These are phyloP conservation scores for Sinocyclocheilus rhinocerous DNA, from an alignment of 2,113 vertebrate species.

Conservation along the genomic window DNA sequence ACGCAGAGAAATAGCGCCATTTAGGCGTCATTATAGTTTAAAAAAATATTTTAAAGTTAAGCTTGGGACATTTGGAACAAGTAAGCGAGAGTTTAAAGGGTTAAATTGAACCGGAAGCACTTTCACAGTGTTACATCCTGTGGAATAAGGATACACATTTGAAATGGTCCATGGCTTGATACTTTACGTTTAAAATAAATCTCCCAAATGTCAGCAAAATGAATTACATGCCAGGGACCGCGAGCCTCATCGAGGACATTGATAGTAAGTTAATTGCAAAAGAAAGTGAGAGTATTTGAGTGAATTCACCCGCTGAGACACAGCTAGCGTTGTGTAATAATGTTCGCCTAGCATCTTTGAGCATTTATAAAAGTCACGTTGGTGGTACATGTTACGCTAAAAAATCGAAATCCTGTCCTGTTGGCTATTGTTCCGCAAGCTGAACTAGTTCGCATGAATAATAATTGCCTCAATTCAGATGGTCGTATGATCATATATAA, in stretches of 20 bases:
- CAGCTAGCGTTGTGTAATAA: background rate
- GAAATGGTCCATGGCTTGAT: slow-evolving; percentile 73
- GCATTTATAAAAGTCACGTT: background rate
- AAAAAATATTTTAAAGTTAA: background rate
- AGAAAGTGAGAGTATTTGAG: background rate
- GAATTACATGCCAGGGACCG: slow-evolving; percentile 97
- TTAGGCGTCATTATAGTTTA: background rate
- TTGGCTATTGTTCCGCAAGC: background rate
- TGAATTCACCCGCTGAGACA: background rate
- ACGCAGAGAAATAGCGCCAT: background rate
- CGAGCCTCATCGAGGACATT: slow-evolving; percentile 96
- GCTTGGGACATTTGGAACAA: background rate
- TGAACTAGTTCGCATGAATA: background rate
- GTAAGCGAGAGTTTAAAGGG: slow-evolving; percentile 7
- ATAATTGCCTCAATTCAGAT: background rate
- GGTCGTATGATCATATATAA: background rate
- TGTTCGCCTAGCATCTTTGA: background rate
- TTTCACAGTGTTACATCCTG: slow-evolving; percentile 61
- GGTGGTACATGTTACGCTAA: background rate
- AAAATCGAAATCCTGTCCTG: background rate
- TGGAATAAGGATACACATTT: slow-evolving; percentile 66
- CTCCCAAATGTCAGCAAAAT: slow-evolving; percentile 65
- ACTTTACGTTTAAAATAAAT: slow-evolving; percentile 37
- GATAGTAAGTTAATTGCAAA: slow-evolving; percentile 84
- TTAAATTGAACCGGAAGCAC: slow-evolving; percentile 68